Conservation (phyloP, 2,113 vertebrate genomes). For the Drymodes brunneopygia region DNA sequence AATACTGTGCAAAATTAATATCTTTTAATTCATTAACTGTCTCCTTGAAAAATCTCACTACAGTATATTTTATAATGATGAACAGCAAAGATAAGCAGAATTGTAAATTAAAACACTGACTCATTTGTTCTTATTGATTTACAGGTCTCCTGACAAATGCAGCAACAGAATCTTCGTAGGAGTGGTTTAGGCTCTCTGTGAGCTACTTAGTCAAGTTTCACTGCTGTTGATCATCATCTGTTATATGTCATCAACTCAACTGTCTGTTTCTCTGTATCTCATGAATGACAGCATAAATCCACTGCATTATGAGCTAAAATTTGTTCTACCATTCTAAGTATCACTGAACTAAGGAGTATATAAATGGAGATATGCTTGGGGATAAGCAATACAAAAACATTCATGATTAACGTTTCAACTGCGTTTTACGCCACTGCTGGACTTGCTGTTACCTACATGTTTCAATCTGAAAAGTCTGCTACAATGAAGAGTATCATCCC, state of each 20-base stretch:
- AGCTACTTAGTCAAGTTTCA: constrained; percentile 73
- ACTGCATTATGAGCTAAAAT: constrained; percentile 67
- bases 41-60: constrained; percentile 7
- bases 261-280: constrained; percentile 76
- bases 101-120: constrained; percentile 52
- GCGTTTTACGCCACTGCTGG: constrained; percentile 39
- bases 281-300: constrained; percentile 71
- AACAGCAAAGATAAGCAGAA: constrained; percentile 18
- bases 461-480: constrained; percentile 54
- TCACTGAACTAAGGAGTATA: constrained; percentile 55
- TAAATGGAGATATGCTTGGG: constrained; percentile 56
- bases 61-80: constrained; percentile 17
- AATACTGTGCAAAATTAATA: neutral
- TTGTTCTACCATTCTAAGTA: constrained; percentile 60
- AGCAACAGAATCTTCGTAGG: constrained; percentile 73
- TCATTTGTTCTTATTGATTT: constrained; percentile 67
- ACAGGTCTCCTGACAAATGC: constrained; percentile 93
- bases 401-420: constrained; percentile 65
- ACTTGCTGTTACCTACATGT: constrained; percentile 52
- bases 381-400: constrained; percentile 70
- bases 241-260: constrained; percentile 75
- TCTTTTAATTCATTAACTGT: neutral
- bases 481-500: constrained; percentile 59
- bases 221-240: constrained; percentile 68
- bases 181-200: constrained; percentile 75